Evolutionary conservation across 2,797 vertebrate genomes (phyloP).

Genomic region (Thaleichthys pacificus): DNA sequence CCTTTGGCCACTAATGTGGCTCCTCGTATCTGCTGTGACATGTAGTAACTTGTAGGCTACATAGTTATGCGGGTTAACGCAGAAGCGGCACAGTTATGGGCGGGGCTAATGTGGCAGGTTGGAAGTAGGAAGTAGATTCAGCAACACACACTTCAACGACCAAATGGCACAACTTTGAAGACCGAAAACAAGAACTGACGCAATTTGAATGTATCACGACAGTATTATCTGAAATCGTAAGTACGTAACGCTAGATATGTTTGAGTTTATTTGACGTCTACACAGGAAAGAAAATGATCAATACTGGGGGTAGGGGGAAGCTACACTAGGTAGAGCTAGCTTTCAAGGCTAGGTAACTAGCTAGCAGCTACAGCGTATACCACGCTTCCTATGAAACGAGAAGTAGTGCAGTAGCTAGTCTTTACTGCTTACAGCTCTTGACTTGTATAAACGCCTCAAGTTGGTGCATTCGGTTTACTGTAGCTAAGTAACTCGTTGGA

Average conservation of each 20-base stretch:
- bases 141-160: background rate
- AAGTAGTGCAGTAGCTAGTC: background rate
- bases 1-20: no score
- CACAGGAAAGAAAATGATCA: background rate
- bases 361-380: background rate
- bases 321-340: background rate
- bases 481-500: background rate
- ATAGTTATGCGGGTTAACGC: no score
- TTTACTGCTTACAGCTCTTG: background rate
- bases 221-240: conserved; percentile 3
- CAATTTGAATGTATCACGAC: background rate
- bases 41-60: no score
- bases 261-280: background rate
- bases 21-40: no score
- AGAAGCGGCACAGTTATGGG: background rate
- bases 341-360: background rate
- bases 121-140: conserved; percentile 22
- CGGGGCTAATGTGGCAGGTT: conserved; percentile 2
- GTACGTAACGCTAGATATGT: background rate
- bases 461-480: no score
- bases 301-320: no score
- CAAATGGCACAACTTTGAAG: background rate
- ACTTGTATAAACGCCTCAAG: background rate
- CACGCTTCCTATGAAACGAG: no score
- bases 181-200: background rate